These are phyloP conservation scores for Tricholauxania praeusta DNA, from an alignment of 2,888 invertebrate species.

Conservation along the genomic window DNA sequence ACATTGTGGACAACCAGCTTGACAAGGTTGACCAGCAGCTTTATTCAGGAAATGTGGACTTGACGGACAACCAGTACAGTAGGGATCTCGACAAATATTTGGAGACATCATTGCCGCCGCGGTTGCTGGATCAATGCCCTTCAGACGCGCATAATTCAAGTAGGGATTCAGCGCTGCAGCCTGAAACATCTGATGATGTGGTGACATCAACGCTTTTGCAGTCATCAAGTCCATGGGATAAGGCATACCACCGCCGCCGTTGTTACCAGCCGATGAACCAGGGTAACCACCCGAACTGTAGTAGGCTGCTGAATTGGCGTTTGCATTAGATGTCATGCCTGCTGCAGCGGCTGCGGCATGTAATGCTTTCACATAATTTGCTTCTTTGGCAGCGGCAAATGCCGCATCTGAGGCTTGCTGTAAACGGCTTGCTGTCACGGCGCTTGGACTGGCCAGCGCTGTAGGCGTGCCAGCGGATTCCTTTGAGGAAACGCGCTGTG, in stretches of 20 bases:
- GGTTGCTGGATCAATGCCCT: slow-evolving; percentile 68
- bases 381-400: slow-evolving; percentile 63
- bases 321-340: slow-evolving; percentile 40
- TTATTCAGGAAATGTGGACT: slow-evolving; percentile 80
- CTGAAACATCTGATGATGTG: slow-evolving; percentile 80
- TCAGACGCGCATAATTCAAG: slow-evolving; percentile 87
- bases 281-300: slow-evolving; percentile 63
- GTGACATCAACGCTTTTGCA: slow-evolving; percentile 78
- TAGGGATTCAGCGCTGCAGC: slow-evolving; percentile 83
- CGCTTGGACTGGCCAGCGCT: slow-evolving; percentile 63
- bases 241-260: slow-evolving; percentile 70
- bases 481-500: slow-evolving; percentile 61
- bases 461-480: slow-evolving; percentile 56
- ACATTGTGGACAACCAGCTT: slow-evolving; percentile 90
- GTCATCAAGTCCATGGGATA: slow-evolving; percentile 82
- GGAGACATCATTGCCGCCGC: slow-evolving; percentile 73
- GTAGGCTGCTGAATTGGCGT: slow-evolving; percentile 63
- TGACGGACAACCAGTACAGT: slow-evolving; percentile 90
- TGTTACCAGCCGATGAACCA: not conserved
- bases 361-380: slow-evolving; percentile 64
- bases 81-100: slow-evolving; percentile 89
- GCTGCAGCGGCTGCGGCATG: slow-evolving; percentile 62
- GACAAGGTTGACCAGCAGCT: slow-evolving; percentile 76
- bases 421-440: slow-evolving; percentile 20
- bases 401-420: slow-evolving; percentile 55